These are phyloP conservation scores for Odobenus rosmarus DNA, from an alignment of 2,113 vertebrate genomes.

Conservation along the genomic window DNA sequence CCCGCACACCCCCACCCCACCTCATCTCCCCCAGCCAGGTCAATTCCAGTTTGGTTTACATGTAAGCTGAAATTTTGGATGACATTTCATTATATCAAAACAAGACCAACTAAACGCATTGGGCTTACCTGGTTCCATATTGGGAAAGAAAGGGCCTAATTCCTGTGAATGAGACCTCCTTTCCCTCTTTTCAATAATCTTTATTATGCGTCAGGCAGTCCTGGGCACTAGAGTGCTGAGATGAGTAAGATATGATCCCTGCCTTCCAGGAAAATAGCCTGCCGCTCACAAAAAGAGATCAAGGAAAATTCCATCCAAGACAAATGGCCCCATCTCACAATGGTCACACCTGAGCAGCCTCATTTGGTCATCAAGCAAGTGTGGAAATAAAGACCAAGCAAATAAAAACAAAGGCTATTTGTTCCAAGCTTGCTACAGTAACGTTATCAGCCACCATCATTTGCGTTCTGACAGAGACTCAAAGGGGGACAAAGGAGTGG, in stretches of 20 bases:
- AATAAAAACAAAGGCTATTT: background rate
- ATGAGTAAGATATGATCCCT: background rate
- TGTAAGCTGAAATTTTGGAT: background rate
- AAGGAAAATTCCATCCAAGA: background rate
- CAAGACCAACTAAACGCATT: background rate
- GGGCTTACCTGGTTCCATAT: background rate
- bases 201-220: background rate
- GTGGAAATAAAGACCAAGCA: background rate
- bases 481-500: background rate
- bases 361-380: background rate
- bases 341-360: no score
- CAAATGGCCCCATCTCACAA: background rate
- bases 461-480: background rate
- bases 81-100: constrained; percentile 43
- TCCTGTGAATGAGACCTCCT: background rate
- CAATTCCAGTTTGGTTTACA: background rate
- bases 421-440: background rate
- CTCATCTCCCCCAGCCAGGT: background rate
- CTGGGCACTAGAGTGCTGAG: background rate
- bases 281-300: background rate
- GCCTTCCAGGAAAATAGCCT: background rate
- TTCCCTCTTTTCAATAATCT: background rate
- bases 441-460: background rate
- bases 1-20: background rate
- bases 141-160: background rate